phyloP scores from a whole-genome alignment of 2,797 vertebrate species.

The Circus cinereus region DNA sequence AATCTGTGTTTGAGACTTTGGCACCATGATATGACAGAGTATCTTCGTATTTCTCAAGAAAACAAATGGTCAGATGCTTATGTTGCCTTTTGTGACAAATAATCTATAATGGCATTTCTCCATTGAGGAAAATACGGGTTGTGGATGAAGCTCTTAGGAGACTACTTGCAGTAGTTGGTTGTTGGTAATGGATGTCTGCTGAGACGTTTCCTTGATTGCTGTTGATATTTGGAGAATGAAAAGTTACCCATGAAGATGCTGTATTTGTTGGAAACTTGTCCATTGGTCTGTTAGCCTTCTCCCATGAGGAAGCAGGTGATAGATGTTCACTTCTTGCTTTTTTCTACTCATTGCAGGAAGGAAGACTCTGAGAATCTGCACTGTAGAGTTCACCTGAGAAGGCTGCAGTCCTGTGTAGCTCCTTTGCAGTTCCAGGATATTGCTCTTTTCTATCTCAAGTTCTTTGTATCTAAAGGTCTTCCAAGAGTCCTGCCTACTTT shows the following conservation, averaged over 20 bases:
- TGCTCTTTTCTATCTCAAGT: rapidly evolving
- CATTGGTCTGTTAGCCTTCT: not conserved
- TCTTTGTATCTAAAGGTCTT: not conserved
- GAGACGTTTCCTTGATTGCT: not conserved
- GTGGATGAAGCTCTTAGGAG: not conserved
- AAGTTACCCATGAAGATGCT: not conserved
- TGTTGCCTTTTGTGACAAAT: not conserved
- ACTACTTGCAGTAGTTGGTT: not conserved
- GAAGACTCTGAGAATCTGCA: not conserved
- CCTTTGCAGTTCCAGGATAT: not conserved
- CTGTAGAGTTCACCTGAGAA: not conserved
- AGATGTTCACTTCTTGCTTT: not conserved
- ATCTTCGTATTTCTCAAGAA: not conserved
- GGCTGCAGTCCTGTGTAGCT: not conserved
- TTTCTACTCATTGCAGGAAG: not conserved
- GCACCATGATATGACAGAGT: not conserved
- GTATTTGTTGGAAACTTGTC: not conserved
- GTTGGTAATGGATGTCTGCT: not conserved
- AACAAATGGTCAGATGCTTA: not conserved
- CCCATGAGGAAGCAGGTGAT: not conserved
- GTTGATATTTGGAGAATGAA: not conserved
- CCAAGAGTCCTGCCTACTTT: not conserved
- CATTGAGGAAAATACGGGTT: not conserved
- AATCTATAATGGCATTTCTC: not conserved
- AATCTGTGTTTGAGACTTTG: not conserved